These are phyloP conservation scores for Labroides dimidiatus DNA, from an alignment of 2,797 vertebrate species.

Conservation along the genomic window DNA sequence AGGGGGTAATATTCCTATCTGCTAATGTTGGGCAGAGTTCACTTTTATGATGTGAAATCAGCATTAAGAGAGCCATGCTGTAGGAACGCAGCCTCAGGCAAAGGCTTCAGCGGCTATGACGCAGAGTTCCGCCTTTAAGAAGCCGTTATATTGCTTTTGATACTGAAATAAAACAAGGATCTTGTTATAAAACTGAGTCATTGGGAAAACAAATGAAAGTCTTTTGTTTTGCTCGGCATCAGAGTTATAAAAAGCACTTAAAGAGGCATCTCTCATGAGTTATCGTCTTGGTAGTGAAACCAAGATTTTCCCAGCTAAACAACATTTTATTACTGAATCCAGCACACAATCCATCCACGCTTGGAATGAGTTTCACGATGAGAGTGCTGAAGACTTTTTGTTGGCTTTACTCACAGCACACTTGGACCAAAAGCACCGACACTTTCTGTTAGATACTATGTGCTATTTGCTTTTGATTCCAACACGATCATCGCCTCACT, in stretches of 20 bases:
- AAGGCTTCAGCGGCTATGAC: constrained; percentile 8
- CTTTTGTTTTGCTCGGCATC: neutral
- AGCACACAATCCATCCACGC: constrained; percentile 2
- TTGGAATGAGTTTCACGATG: constrained; percentile 2
- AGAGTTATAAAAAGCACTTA: neutral
- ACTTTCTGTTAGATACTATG: constrained; percentile 33
- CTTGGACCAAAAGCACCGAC: constrained; percentile 30
- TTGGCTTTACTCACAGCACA: constrained; percentile 24
- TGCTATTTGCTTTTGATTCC: constrained; percentile 67
- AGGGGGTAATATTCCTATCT: neutral
- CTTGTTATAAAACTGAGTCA: constrained; percentile 6
- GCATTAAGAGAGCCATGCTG: constrained; percentile 17
- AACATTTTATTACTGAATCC: neutral
- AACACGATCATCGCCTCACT: constrained; percentile 55
- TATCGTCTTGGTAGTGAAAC: neutral
- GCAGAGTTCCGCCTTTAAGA: constrained; percentile 4
- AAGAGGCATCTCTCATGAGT: neutral
- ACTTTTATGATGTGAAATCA: constrained; percentile 35
- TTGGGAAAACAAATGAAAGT: neutral
- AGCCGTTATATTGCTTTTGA: constrained; percentile 18
- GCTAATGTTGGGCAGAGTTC: neutral
- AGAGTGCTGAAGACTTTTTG: constrained; percentile 21
- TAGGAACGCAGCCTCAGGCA: constrained; percentile 2
- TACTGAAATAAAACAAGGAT: neutral
- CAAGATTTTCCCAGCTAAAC: neutral